Evolutionary conservation across 2,888 invertebrate species (phyloP).

Genomic region (Tenthredo notha): DNA sequence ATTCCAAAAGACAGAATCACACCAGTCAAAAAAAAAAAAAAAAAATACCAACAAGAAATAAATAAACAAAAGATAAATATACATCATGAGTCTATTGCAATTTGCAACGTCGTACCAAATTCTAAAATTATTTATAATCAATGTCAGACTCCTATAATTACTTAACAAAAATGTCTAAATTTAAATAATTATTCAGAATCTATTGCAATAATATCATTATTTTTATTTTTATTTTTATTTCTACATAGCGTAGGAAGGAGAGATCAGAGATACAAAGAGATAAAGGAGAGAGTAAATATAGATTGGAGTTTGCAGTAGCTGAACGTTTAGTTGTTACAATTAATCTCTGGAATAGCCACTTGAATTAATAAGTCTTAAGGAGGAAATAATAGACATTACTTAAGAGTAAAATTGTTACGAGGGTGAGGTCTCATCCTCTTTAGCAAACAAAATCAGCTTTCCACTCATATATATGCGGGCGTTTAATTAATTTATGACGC

Average conservation of each 20-base stretch:
- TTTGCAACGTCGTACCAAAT: background rate
- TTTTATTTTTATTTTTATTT: background rate
- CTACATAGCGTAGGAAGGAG: background rate
- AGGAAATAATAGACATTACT: constrained; percentile 50
- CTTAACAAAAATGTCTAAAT: background rate
- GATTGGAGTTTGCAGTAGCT: constrained; percentile 34
- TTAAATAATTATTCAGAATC: background rate
- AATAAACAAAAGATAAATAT: background rate
- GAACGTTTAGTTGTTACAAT: constrained; percentile 24
- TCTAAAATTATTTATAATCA: background rate
- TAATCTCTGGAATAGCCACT: constrained; percentile 20
- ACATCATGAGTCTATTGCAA: background rate
- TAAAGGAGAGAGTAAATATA: background rate
- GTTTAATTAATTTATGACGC: constrained; percentile 65
- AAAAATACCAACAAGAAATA: background rate
- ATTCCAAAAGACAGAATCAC: constrained; percentile 34
- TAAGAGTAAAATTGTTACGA: background rate
- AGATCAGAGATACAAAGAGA: background rate
- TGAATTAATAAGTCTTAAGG: constrained; percentile 38
- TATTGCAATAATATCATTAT: background rate
- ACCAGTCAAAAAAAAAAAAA: background rate
- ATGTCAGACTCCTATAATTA: background rate
- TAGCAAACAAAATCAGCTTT: constrained; percentile 53
- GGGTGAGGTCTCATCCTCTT: constrained; percentile 41
- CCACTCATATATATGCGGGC: constrained; percentile 60